Evolutionary conservation across 2,888 invertebrate species (phyloP).

Genomic region (Falcaria lacertinaria): DNA sequence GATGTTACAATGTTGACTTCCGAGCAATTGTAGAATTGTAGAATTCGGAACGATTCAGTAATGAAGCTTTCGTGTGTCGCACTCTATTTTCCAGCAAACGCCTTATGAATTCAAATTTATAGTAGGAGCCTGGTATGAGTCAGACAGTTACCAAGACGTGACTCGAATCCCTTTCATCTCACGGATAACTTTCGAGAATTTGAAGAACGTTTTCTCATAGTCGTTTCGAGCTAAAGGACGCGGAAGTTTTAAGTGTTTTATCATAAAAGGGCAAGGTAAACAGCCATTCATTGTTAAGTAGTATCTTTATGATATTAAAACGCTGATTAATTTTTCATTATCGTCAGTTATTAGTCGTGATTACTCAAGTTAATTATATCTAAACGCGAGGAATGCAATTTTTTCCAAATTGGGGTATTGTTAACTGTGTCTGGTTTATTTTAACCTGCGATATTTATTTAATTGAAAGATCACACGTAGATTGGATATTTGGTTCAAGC

Average conservation of each 20-base stretch:
- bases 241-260: conserved; percentile 29
- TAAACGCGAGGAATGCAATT: no score
- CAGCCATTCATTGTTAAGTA: conserved; percentile 9
- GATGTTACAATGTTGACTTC: background rate
- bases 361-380: no score
- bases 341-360: background rate
- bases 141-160: conserved; percentile 58
- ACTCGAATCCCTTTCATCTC: conserved; percentile 45
- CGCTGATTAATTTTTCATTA: background rate
- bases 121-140: conserved; percentile 45
- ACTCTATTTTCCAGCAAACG: conserved; percentile 39
- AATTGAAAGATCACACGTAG: no score
- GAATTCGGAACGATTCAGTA: background rate
- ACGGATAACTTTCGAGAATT: conserved; percentile 29
- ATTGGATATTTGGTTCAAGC: no score
- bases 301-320: background rate
- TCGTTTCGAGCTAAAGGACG: conserved; percentile 14
- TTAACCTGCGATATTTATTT: no score
- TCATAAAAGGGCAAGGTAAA: conserved; percentile 25
- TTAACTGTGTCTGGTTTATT: no score
- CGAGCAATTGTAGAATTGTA: background rate
- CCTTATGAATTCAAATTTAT: conserved; percentile 61
- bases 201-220: conserved; percentile 20
- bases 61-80: conserved; percentile 2
- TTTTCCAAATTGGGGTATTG: no score